Base-by-base conservation (phyloP, 1,140 invertebrate genomes). In the Panonychus citri region DNA sequence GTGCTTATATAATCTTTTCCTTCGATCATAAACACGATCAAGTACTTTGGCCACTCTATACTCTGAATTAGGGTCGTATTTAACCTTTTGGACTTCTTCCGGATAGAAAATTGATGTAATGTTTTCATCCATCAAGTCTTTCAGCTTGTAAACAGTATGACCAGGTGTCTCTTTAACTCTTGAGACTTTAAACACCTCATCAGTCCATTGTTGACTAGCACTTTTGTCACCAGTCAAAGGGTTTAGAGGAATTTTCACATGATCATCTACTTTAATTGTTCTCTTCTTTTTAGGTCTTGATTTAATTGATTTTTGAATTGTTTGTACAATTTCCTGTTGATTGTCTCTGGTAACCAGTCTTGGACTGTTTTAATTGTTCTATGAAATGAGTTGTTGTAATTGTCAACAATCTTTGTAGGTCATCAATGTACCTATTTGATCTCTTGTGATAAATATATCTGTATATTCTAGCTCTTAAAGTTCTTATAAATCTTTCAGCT, bases 401-500 rank as follows among this genome's bases (percentile, higher is more conserved):
- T 54, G 19, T 63, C n/a, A 17, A 70, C 61, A 17, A 73, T 26
- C 42, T 53, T 24, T 58, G 53, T 52, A 73, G 61, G 7, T 66
- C 65, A 61, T 69, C 59, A 2, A 69, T 60, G 64, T 69, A 74
- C 37, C 66, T 65, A 57, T 69, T 64, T 28, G 62, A 66, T 10
- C 69, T 69, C 19, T 64, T 61, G 53, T 66, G 56, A 60, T 66
- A 69, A 60, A 74, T 73, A 53, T 61, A 70, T 55, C 65, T 67
- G 60, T 63, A 74, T 60, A 74, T 65, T 61, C 66, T 68, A 24
- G 53, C 60, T 65, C 72, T 73, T 51, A 75, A 55, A 15, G 68
- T 73, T 60, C 68, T 60, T 62, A 71, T 71, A 53, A 72, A 69
- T 55, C 72, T 48, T 65, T 74, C 72, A 43, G 67, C 66, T 50